phyloP scores from a whole-genome alignment of 2,888 invertebrate species.

The Oxystoma pomonae region DNA sequence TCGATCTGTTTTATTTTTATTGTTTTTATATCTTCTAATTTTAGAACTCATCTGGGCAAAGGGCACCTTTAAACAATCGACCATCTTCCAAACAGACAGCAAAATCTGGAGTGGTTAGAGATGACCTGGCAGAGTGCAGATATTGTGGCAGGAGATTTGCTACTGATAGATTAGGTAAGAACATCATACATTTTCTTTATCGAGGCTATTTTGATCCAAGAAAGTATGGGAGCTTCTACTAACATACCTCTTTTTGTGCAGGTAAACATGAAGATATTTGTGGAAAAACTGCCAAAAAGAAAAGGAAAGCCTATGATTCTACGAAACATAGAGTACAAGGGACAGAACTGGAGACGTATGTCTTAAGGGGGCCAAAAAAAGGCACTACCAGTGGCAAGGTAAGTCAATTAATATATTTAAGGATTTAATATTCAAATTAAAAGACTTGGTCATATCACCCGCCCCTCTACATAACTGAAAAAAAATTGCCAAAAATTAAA shows the following conservation, averaged over 20 bases:
- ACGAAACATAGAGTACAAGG: constrained; percentile 86
- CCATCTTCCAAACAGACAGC: constrained; percentile 37
- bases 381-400: constrained; percentile 20
- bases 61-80: constrained; percentile 33
- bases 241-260: constrained; percentile 75
- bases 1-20: too few species aligned
- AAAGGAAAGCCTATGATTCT: constrained; percentile 88
- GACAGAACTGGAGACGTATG: constrained; percentile 81
- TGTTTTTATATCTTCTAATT: too few species aligned
- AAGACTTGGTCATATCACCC: too few species aligned
- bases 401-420: too few species aligned
- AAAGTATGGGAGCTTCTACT: background rate
- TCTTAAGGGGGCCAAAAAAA: constrained; percentile 46
- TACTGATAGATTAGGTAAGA: constrained; percentile 62
- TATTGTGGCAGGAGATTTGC: constrained; percentile 80
- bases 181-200: background rate
- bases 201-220: background rate
- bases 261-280: constrained; percentile 83
- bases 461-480: too few species aligned
- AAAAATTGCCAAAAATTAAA: too few species aligned
- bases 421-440: too few species aligned
- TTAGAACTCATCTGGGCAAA: constrained; percentile 8
- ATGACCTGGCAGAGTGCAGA: constrained; percentile 57
- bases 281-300: constrained; percentile 69
- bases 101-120: constrained; percentile 40